A percentile compares a stretch with the other conserved stretches of the same genome.
These are phyloP conservation scores for Mormyrus hasselquistii DNA, from an alignment of 2,797 vertebrate species.

Conservation along the genomic window DNA sequence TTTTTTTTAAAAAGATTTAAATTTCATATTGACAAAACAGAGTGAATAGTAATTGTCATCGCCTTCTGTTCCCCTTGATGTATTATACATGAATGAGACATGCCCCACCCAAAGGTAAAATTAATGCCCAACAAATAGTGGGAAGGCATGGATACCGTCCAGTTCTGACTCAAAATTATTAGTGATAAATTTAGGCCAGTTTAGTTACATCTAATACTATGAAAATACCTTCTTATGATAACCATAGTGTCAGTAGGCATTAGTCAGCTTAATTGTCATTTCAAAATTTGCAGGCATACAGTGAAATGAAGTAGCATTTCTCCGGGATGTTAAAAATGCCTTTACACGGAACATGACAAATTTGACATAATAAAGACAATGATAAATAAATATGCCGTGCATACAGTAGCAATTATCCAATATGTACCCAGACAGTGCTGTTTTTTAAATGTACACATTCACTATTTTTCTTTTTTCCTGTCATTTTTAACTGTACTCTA, in stretches of 20 bases:
- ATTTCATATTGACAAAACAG: neutral
- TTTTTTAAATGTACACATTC: neutral
- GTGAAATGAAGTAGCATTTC: neutral
- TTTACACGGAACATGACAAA: neutral
- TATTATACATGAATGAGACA: neutral
- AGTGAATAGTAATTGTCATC: neutral
- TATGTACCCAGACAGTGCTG: neutral
- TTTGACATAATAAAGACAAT: neutral
- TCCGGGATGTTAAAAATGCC: neutral
- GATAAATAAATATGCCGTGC: neutral
- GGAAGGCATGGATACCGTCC: neutral
- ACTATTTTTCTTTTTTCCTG: neutral
- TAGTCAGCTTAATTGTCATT: neutral
- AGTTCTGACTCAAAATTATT: neutral
- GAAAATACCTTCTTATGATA: neutral
- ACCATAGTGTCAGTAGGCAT: neutral
- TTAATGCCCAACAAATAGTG: neutral
- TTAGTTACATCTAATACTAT: neutral
- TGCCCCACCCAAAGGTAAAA: slow-evolving; percentile 1
- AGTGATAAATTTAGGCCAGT: neutral
- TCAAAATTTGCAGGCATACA: neutral
- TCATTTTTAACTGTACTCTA: neutral
- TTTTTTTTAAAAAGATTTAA: neutral
- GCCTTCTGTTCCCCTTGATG: neutral
- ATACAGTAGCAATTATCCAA: neutral